Percentiles rank a stretch among this genome's conserved stretches.
Evolutionary conservation across 1,140 invertebrate genomes (phyloP).

Genomic region (Eumeta japonica): DNA sequence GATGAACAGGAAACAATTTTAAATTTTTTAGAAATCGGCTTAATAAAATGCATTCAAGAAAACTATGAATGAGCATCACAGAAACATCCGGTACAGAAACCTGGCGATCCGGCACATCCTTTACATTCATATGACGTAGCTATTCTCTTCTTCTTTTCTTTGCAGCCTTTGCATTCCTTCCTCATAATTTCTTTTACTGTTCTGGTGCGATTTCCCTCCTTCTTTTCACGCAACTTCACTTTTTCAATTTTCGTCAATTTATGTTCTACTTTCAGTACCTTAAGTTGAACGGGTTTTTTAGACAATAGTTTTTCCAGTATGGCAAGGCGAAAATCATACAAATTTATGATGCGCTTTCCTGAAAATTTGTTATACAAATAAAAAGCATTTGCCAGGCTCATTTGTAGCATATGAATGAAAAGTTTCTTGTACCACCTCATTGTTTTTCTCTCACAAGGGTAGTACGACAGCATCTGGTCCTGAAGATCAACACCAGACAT

Average conservation of each 20-base stretch:
- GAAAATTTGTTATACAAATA: no score
- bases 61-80: slow-evolving; percentile 1
- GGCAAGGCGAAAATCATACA: no score
- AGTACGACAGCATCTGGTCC: slow-evolving; percentile 30
- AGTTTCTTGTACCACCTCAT: slow-evolving; percentile 28
- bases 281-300: no score
- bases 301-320: no score
- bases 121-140: background rate
- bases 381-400: slow-evolving; percentile 12
- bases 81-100: background rate
- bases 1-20: no score
- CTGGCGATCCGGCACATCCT: background rate
- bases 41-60: no score
- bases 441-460: slow-evolving; percentile 26
- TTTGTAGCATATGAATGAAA: slow-evolving; percentile 18
- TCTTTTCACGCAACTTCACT: background rate
- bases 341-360: no score
- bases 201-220: background rate
- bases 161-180: background rate
- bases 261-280: no score
- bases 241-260: background rate
- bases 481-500: slow-evolving; percentile 26
- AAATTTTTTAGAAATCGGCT: no score
- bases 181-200: background rate
- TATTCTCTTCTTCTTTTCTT: background rate